Conservation (phyloP, 1,140 invertebrate genomes). For the Drosophila pruinosa region DNA sequence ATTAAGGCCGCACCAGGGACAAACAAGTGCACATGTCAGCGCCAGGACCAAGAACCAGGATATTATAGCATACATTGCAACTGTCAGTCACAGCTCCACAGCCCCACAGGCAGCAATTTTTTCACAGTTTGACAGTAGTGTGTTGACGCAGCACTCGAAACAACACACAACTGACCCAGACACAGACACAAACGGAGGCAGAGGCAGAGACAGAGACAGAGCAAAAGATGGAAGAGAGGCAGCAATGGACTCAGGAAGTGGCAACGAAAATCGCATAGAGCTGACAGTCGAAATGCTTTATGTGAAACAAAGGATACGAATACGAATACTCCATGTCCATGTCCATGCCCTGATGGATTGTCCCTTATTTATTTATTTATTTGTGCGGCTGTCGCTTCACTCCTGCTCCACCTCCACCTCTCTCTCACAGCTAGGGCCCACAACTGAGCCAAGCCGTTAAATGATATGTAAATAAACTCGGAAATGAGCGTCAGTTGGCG, state of each 20-base stretch:
- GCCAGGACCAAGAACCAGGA: constrained; percentile 52
- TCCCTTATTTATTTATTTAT: constrained; percentile 71
- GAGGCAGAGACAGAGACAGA: constrained; percentile 17
- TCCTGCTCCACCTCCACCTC: neutral
- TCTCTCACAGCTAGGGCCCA: neutral
- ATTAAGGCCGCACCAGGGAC: constrained; percentile 70
- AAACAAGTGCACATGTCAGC: constrained; percentile 78
- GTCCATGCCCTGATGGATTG: constrained; percentile 64
- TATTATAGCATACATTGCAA: constrained; percentile 80
- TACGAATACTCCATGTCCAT: constrained; percentile 10
- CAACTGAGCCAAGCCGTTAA: constrained; percentile 52
- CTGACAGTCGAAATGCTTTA: constrained; percentile 77
- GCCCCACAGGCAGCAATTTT: constrained; percentile 16
- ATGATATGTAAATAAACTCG: constrained; percentile 77
- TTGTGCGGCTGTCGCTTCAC: neutral
- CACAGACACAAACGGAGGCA: constrained; percentile 17
- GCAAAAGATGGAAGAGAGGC: no score
- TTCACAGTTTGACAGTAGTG: constrained; percentile 15
- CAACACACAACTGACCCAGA: constrained; percentile 43
- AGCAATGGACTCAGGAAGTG: constrained; percentile 34
- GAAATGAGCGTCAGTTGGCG: constrained; percentile 62
- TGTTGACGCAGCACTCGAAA: constrained; percentile 74
- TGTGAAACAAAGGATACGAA: constrained; percentile 40
- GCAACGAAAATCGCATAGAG: constrained; percentile 46
- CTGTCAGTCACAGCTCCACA: constrained; percentile 66